Conservation (phyloP, 2,113 vertebrate species). For the Heteronetta atricapilla region DNA sequence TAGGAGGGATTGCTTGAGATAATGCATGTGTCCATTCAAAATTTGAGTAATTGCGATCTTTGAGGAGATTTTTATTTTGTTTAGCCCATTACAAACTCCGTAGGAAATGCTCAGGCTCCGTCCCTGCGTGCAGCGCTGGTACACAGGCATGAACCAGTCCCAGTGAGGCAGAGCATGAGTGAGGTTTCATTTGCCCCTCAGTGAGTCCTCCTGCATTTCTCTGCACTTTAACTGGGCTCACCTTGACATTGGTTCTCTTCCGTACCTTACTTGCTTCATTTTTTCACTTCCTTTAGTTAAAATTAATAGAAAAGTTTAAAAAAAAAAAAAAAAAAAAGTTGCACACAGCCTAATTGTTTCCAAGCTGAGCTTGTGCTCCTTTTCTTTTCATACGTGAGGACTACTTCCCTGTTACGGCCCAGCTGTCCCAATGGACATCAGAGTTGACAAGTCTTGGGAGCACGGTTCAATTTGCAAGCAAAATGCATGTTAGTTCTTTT, state of each 20-base stretch:
- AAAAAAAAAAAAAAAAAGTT: background rate
- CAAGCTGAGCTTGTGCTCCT: background rate
- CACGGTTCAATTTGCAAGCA: accelerated
- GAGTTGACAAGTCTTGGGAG: background rate
- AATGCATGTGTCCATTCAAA: background rate
- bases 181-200: background rate
- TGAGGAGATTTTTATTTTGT: background rate
- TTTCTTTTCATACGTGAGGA: background rate
- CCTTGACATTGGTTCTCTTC: background rate
- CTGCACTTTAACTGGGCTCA: background rate
- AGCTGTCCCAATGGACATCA: background rate
- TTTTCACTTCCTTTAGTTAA: background rate
- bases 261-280: background rate
- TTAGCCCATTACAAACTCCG: background rate
- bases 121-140: background rate
- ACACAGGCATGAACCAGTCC: accelerated
- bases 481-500: background rate
- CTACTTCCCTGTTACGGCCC: background rate
- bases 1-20: background rate
- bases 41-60: background rate
- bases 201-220: accelerated
- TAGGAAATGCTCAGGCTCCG: background rate
- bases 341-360: background rate
- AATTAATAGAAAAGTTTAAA: background rate
- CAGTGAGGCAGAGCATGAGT: background rate